Conservation (phyloP, 1,140 invertebrate species). For the Brachionus asplanchnoidis region DNA sequence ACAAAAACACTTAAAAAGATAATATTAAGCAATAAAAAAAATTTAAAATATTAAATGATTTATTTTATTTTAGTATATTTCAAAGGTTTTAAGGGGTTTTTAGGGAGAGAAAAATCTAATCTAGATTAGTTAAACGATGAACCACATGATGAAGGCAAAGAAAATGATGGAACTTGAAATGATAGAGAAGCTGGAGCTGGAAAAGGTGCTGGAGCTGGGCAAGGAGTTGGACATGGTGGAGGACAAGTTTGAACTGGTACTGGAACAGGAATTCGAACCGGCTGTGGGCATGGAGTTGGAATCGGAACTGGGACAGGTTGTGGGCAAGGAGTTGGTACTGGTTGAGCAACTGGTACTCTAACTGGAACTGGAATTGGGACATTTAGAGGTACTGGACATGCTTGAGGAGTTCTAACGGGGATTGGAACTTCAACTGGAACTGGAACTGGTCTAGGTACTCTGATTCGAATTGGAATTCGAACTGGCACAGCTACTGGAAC, state of each 20-base stretch:
- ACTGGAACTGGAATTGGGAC: neutral
- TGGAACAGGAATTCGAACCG: neutral
- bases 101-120: neutral
- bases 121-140: neutral
- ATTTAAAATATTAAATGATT: neutral
- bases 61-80: neutral
- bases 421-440: slow-evolving; percentile 12
- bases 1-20: too few species aligned
- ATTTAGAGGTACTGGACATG: neutral
- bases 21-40: too few species aligned
- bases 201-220: neutral
- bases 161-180: neutral
- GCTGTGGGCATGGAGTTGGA: neutral
- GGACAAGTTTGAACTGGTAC: neutral
- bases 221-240: neutral
- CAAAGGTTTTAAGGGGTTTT: neutral
- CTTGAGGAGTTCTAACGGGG: neutral
- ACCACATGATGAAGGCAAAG: neutral
- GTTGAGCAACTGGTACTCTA: neutral
- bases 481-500: neutral
- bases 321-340: neutral
- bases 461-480: neutral
- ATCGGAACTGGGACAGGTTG: neutral
- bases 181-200: neutral
- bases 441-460: slow-evolving; percentile 1